Evolutionary conservation across 2,888 invertebrate genomes (phyloP).

Genomic region (Lycia hirtaria): DNA sequence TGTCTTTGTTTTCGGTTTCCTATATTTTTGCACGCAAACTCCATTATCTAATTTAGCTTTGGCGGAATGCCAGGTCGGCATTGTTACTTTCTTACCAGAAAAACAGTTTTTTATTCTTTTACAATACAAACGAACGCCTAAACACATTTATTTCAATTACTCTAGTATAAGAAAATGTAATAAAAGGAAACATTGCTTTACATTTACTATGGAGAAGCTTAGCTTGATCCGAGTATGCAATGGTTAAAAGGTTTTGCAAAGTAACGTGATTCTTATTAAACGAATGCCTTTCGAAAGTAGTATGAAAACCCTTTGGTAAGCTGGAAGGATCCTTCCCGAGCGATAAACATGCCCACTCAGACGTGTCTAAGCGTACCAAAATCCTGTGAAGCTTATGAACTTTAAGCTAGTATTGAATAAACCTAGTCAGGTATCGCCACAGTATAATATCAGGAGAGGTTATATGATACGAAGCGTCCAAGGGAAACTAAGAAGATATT

Average conservation of each 20-base stretch:
- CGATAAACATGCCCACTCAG: slow-evolving; percentile 23
- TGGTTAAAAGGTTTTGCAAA: slow-evolving; percentile 17
- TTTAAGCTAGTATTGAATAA: slow-evolving; percentile 22
- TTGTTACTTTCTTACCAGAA: slow-evolving; percentile 78
- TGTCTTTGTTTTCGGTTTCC: slow-evolving; percentile 85
- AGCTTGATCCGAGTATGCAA: slow-evolving; percentile 18
- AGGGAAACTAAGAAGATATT: background rate
- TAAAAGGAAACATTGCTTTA: slow-evolving; percentile 40
- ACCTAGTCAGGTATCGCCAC: slow-evolving; percentile 12
- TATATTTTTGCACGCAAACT: slow-evolving; percentile 86
- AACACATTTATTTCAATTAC: slow-evolving; percentile 76
- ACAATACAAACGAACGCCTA: slow-evolving; percentile 76
- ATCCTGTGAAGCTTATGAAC: slow-evolving; percentile 19
- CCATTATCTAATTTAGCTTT: slow-evolving; percentile 86
- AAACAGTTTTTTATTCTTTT: slow-evolving; percentile 77
- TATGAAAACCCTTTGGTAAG: slow-evolving; percentile 10
- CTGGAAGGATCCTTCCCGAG: slow-evolving; percentile 6
- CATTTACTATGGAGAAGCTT: slow-evolving; percentile 10
- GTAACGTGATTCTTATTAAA: slow-evolving; percentile 21
- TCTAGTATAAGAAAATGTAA: slow-evolving; percentile 56
- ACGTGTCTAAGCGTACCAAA: slow-evolving; percentile 20
- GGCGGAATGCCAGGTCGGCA: slow-evolving; percentile 82
- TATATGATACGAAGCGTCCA: background rate
- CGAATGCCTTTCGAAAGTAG: slow-evolving; percentile 10
- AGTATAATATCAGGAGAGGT: slow-evolving; percentile 11